Percentiles rank a stretch among this genome's conserved stretches.
Conservation (phyloP, 2,113 vertebrate species). For the Hassar affinis region DNA sequence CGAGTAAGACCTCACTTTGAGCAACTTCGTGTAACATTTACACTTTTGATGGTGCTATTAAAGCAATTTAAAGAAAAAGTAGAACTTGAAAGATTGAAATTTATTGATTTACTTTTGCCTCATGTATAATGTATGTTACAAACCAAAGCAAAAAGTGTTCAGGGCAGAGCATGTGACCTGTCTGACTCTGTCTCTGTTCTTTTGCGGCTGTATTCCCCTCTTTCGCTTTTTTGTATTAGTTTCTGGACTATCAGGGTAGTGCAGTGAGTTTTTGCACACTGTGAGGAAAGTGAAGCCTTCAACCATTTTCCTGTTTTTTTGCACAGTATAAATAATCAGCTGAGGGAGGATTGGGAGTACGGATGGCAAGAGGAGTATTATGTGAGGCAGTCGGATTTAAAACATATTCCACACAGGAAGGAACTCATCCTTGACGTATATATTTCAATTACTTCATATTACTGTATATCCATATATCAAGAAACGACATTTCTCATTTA, state of each 20-base stretch:
- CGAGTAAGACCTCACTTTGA: conserved; percentile 18
- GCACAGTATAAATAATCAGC: conserved; percentile 58
- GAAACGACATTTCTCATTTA: conserved; percentile 32
- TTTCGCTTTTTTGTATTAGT: conserved; percentile 27
- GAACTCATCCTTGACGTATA: conserved; percentile 47
- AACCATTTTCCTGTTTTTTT: conserved; percentile 33
- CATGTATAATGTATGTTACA: neutral
- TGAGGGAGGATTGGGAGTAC: conserved; percentile 29
- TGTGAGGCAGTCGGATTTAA: conserved; percentile 45
- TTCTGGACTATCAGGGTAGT: neutral
- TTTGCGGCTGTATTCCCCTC: neutral
- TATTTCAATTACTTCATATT: conserved; percentile 44
- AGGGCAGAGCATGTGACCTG: neutral
- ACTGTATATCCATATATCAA: conserved; percentile 40
- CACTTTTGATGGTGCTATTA: conserved; percentile 32
- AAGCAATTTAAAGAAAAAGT: conserved; percentile 26
- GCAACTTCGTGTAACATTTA: conserved; percentile 20
- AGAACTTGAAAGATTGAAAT: conserved; percentile 10
- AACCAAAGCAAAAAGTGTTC: neutral
- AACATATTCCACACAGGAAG: conserved; percentile 50
- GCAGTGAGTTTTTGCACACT: conserved; percentile 26
- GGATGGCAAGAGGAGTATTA: conserved; percentile 43
- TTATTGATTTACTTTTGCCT: neutral
- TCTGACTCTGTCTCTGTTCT: neutral
- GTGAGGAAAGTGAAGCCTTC: conserved; percentile 28